phyloP scores from a whole-genome alignment of 53 echinoderm and acorn worm genomes.

The Crossaster papposus region DNA sequence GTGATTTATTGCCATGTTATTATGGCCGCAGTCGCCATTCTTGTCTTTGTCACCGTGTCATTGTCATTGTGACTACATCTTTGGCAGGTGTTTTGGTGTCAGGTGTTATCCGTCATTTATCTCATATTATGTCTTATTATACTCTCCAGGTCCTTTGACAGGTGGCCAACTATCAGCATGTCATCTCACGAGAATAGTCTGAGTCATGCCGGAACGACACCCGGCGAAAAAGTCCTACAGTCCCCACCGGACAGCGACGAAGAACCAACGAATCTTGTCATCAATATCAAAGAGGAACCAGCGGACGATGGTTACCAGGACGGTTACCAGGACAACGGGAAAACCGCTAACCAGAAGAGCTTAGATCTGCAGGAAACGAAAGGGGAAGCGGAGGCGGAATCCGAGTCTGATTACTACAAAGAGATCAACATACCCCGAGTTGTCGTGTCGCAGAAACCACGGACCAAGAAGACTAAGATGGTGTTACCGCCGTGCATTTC shows the following conservation, averaged over 20 bases:
- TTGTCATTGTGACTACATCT: too few relatives aligned
- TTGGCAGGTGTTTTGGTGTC: too few relatives aligned
- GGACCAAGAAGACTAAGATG: background rate
- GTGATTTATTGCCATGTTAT: too few relatives aligned
- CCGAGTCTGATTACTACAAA: slow-evolving; percentile 17
- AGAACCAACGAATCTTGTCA: slow-evolving; percentile 15
- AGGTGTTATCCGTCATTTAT: background rate
- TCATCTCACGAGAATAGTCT: background rate
- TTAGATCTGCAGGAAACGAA: background rate
- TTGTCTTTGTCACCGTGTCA: too few relatives aligned
- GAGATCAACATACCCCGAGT: slow-evolving; percentile 10
- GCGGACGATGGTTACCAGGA: slow-evolving; percentile 5
- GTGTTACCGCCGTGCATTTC: slow-evolving; percentile 20
- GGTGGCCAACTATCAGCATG: slow-evolving; percentile 31
- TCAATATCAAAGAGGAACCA: slow-evolving; percentile 46
- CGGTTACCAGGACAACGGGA: background rate
- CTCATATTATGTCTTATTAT: background rate
- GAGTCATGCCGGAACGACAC: background rate
- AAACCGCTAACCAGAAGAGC: background rate
- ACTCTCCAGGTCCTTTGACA: slow-evolving; percentile 6
- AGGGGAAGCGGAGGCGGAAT: background rate
- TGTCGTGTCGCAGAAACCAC: background rate
- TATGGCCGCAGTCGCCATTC: too few relatives aligned
- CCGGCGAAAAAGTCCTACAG: background rate
- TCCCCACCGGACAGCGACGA: slow-evolving; percentile 23